A percentile compares a stretch with the other conserved stretches of the same genome.
Conservation (phyloP, 1,140 invertebrate species). For the Manduca sexta region DNA sequence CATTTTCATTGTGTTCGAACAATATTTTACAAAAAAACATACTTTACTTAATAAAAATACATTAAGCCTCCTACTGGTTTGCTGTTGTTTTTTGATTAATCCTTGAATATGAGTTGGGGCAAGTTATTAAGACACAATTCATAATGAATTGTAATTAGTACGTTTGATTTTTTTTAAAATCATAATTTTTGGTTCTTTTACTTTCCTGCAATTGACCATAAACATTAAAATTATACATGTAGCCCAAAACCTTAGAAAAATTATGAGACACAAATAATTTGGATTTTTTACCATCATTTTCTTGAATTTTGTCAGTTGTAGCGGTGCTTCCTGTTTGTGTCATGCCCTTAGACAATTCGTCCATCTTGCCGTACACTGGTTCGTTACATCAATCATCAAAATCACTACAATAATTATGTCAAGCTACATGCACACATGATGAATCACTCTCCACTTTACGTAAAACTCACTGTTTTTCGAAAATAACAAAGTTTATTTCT, state of each 20-base stretch:
- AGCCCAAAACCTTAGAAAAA: not conserved
- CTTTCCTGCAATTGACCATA: too few relatives aligned
- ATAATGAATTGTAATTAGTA: too few relatives aligned
- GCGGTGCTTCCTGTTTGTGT: constrained; percentile 70
- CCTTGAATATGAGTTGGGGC: too few relatives aligned
- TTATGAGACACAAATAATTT: not conserved
- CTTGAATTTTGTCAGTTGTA: constrained; percentile 67
- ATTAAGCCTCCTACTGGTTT: too few relatives aligned
- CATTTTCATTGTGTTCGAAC: too few relatives aligned
- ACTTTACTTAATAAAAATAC: too few relatives aligned
- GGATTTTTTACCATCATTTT: constrained; percentile 58
- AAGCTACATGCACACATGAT: constrained; percentile 32
- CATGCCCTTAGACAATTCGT: constrained; percentile 72
- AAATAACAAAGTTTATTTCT: constrained; percentile 47
- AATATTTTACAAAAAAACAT: too few relatives aligned
- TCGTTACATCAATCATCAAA: constrained; percentile 65
- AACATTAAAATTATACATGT: not conserved
- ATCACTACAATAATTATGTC: constrained; percentile 52
- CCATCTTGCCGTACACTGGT: constrained; percentile 68
- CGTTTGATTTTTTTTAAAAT: too few relatives aligned
- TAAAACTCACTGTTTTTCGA: constrained; percentile 44
- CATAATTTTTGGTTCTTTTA: too few relatives aligned
- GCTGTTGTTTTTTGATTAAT: too few relatives aligned
- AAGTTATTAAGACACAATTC: too few relatives aligned
- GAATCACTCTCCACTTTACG: constrained; percentile 38